Evolutionary conservation across 23 tunicate genomes (phyloP), one percentile per base, ranked within the genome.

Genomic region (Halocynthia roretzi): DNA sequence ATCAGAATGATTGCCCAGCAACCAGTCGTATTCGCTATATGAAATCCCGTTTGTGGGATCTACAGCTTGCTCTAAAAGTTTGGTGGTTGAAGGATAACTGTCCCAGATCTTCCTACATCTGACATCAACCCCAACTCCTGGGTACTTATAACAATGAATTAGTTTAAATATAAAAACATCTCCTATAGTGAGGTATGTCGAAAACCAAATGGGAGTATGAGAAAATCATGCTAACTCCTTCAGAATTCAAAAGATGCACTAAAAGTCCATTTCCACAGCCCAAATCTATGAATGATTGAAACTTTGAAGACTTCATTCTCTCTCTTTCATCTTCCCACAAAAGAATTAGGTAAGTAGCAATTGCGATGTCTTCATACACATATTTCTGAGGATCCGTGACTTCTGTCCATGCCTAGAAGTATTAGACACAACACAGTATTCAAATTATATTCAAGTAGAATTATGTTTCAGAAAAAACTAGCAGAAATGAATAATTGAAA

Each of bases 191-290:
- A 31, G 44, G 44, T 31, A 31, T 31, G 44, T 31, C 4, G 44
- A 31, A 9, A 10, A 67, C 71, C 71, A 67, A 9, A 10, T 10
- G 20, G 71, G 11, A n/a, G n/a, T n/a, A n/a, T n/a, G n/a, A n/a
- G n/a, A n/a, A 31, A 31, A 15, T 60, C 17, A 60, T 60, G 17
- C 81, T 54, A 77, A 89, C 96, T 63, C 94, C 91, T 89, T 94
- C 99, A 62, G 84, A 81, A 62, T 76, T 94, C 60, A 94, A 69
- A 14, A 94, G 74, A 67, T 94, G 79, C 19, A 86, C 92, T 12
- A 94, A 70, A 19, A 94, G 75, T 56, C 99, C 99, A 78, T 94
- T 94, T 72, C 99, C 99, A 72, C 99, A 94, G 0, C 99, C 99
- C 48, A 94, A 62, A 68, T 94, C 99, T 63, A 84, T 70, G 62